Evolutionary conservation across 1,140 invertebrate genomes (phyloP).

Genomic region (Carcinoscorpius rotundicauda): DNA sequence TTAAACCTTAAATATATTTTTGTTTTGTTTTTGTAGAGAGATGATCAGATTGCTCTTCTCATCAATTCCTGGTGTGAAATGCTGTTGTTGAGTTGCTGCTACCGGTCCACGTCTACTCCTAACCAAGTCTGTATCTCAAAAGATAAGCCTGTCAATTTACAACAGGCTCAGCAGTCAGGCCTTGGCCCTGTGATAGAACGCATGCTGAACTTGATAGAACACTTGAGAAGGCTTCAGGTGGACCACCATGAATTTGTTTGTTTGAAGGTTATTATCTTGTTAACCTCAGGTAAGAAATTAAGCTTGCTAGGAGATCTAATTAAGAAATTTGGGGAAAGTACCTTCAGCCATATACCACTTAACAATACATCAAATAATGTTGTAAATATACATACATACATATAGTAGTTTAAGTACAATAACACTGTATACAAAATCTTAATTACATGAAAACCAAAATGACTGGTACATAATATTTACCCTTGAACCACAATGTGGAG

Average conservation of each 20-base stretch:
- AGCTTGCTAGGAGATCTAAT: too few species aligned
- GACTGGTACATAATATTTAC: too few species aligned
- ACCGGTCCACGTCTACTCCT: slow-evolving; percentile 69
- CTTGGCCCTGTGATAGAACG: slow-evolving; percentile 73
- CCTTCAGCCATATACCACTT: too few species aligned
- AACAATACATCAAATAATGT: too few species aligned
- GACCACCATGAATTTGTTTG: slow-evolving; percentile 95
- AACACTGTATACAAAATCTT: too few species aligned
- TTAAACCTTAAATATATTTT: neutral
- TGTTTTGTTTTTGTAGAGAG: slow-evolving; percentile 49
- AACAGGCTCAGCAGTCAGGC: slow-evolving; percentile 54
- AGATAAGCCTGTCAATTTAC: slow-evolving; percentile 55
- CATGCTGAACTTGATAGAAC: slow-evolving; percentile 89
- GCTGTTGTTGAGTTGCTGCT: slow-evolving; percentile 73
- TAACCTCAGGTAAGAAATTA: slow-evolving; percentile 64
- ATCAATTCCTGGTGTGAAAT: slow-evolving; percentile 97
- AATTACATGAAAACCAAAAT: too few species aligned
- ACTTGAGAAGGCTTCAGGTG: slow-evolving; percentile 73
- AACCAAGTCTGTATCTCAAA: slow-evolving; percentile 47
- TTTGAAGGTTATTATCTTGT: slow-evolving; percentile 80
- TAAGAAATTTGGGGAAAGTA: too few species aligned
- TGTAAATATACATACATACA: too few species aligned
- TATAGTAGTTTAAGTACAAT: too few species aligned
- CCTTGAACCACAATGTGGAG: too few species aligned
- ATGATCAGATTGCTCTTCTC: slow-evolving; percentile 90